Evolutionary conservation across 2,888 invertebrate genomes (phyloP).

Genomic region (Agrotis exclamationis): DNA sequence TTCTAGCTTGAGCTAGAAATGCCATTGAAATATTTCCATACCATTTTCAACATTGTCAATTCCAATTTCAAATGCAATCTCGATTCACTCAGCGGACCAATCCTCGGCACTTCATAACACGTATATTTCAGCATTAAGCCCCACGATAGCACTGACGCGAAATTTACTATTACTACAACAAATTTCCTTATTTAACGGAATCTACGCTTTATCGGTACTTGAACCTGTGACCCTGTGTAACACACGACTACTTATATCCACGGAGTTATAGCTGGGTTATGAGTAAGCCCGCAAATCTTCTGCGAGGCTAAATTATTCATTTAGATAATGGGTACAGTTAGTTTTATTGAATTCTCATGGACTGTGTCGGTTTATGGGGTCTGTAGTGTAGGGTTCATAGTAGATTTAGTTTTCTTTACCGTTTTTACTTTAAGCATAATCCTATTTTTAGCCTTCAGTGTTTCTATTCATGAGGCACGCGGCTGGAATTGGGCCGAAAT

Average conservation of each 20-base stretch:
- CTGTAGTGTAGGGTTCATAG: slow-evolving; percentile 1
- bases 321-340: slow-evolving; percentile 83
- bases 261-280: slow-evolving; percentile 79
- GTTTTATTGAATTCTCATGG: slow-evolving; percentile 79
- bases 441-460: neutral
- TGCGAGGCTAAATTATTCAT: slow-evolving; percentile 81
- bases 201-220: slow-evolving; percentile 67
- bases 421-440: neutral
- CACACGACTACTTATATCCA: slow-evolving; percentile 66
- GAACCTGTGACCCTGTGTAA: slow-evolving; percentile 75
- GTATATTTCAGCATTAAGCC: slow-evolving; percentile 52
- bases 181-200: slow-evolving; percentile 66
- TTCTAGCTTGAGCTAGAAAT: neutral
- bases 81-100: slow-evolving; percentile 55
- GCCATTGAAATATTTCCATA: slow-evolving; percentile 41
- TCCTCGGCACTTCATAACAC: slow-evolving; percentile 39
- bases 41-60: slow-evolving; percentile 49
- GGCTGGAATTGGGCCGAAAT: too few relatives aligned
- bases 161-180: slow-evolving; percentile 63
- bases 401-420: slow-evolving; percentile 8
- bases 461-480: neutral
- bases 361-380: slow-evolving; percentile 29
- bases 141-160: slow-evolving; percentile 45
- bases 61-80: slow-evolving; percentile 49
- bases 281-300: slow-evolving; percentile 80